A percentile compares a stretch with the other conserved stretches of the same genome.
Conservation (phyloP, 2,797 vertebrate species). For the Valencia hispanica region DNA sequence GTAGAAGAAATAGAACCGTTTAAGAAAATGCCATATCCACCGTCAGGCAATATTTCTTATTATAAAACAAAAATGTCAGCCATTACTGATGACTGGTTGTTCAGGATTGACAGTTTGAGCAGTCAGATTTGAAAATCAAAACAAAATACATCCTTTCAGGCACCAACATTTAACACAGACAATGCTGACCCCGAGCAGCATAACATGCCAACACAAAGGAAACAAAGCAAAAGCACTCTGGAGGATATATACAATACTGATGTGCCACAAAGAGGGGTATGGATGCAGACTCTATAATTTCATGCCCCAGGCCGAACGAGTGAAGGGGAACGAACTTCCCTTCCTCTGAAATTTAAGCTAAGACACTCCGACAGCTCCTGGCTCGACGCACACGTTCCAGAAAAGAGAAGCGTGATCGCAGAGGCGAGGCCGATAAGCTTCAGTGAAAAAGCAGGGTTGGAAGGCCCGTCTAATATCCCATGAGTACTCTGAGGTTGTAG, state of each 20-base stretch:
- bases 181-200: conserved; percentile 45
- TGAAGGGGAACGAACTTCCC: conserved; percentile 73
- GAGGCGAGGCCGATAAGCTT: conserved; percentile 72
- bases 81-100: conserved; percentile 24
- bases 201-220: conserved; percentile 55
- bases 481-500: conserved; percentile 63
- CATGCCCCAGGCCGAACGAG: conserved; percentile 63
- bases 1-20: conserved; percentile 12
- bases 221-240: conserved; percentile 50
- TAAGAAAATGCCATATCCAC: conserved; percentile 22
- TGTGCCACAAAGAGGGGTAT: conserved; percentile 44
- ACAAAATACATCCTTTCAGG: conserved; percentile 38
- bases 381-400: conserved; percentile 53
- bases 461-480: conserved; percentile 75
- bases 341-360: conserved; percentile 69
- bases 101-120: conserved; percentile 35
- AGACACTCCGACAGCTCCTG: conserved; percentile 68
- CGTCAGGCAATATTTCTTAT: conserved; percentile 17
- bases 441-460: conserved; percentile 56
- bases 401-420: conserved; percentile 59
- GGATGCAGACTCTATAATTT: conserved; percentile 68
- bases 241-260: conserved; percentile 45
- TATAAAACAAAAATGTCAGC: conserved; percentile 36
- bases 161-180: conserved; percentile 46
- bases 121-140: conserved; percentile 51